Base-by-base conservation (phyloP, 2,113 vertebrate genomes). In the Lampris megalopsis region DNA sequence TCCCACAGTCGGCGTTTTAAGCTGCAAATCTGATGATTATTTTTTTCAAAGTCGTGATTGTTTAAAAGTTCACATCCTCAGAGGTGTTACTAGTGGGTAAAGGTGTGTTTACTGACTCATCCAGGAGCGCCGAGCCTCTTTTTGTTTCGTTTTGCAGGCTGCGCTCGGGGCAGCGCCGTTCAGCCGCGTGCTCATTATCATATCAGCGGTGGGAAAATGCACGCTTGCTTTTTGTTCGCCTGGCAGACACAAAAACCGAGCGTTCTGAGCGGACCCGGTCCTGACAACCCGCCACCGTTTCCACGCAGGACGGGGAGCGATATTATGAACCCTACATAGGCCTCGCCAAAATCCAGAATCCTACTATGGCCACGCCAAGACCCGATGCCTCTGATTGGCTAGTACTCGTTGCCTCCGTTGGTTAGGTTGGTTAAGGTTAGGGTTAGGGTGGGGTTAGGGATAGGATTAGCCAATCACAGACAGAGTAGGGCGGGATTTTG, bases 191-290 rank as follows among this genome's bases (percentile, higher is more conserved):
- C 76, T 78, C 91, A 94, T 96, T 95, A 94, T 94, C 91, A 95
- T 93, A 93, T 92, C 92, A 93, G 43, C 82, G 94, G 94, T 96
- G 95, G 95, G 95, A 95, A 96, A 92, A 86, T 87, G 36, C 35
- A 69, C 35, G 2, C 0, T 64, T 4, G 63, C 80, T 86, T 93
- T 24, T 95, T 96, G 92, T 94, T 63, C 89, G 84, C 78, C 85
- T 84, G 87, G 84, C 77, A 88, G 89, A 92, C 92, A 93, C 85
- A 92, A 91, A 94, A 86, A 86, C 90, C 80, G 85, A 73, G 92
- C 88, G 90, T 63, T 24, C 77, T 91, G 93, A 93, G 89, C 93
- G 79, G 71, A 80, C 89, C 85, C 73, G 89, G 91, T 64, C 71
- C 43, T 3, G 70, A 69, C 79, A 85, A 75, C 62, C 67, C 48